phyloP scores from a whole-genome alignment of 1,140 invertebrate species.

The Bombus waltoni region DNA sequence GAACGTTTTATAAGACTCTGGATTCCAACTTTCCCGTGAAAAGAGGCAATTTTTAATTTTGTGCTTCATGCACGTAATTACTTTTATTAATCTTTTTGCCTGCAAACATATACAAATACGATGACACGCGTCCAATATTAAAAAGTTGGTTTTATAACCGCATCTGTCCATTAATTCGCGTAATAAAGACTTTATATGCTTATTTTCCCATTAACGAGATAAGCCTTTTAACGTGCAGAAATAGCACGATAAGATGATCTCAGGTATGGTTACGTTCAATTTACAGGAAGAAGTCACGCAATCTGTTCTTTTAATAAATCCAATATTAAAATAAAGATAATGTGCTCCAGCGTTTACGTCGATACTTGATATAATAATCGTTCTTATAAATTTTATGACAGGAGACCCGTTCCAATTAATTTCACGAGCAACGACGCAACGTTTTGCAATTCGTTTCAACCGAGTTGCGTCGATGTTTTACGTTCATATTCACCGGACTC shows the following conservation, averaged over 20 bases:
- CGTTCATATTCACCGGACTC: no score
- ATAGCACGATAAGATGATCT: conserved; percentile 7
- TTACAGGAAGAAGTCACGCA: conserved; percentile 14
- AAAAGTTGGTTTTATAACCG: not conserved
- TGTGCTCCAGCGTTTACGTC: not conserved
- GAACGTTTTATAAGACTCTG: no score
- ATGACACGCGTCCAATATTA: not conserved
- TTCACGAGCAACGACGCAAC: not conserved
- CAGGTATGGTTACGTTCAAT: not conserved
- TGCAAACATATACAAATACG: not conserved
- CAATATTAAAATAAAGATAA: not conserved
- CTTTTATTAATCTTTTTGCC: no score
- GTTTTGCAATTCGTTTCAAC: no score
- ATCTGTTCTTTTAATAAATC: conserved; percentile 5
- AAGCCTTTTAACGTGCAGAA: conserved; percentile 9
- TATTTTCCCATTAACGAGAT: not conserved
- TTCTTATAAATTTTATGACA: not conserved
- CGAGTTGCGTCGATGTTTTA: no score
- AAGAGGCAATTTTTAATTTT: not conserved
- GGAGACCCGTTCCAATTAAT: not conserved
- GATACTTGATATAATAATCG: not conserved
- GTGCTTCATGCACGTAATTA: no score
- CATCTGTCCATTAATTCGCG: not conserved
- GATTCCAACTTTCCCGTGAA: no score
- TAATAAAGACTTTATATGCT: not conserved